Evolutionary conservation across 1,140 invertebrate species (phyloP).

Genomic region (Drosophila lacertosa): DNA sequence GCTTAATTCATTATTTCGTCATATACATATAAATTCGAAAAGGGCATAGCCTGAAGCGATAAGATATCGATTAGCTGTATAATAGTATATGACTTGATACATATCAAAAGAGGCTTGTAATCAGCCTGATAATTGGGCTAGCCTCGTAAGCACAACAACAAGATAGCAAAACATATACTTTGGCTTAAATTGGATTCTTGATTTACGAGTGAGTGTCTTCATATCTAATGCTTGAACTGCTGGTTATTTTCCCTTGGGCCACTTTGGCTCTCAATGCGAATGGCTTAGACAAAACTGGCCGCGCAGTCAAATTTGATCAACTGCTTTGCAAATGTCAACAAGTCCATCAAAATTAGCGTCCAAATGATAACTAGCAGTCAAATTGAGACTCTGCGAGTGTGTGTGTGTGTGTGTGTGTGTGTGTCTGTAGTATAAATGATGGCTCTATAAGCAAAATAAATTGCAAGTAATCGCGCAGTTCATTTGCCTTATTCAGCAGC

Average conservation of each 20-base stretch:
- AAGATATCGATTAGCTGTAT: neutral
- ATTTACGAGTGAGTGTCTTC: neutral
- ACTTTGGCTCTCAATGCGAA: conserved; percentile 30
- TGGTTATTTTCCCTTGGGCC: conserved; percentile 2
- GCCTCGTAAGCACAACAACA: too few relatives aligned
- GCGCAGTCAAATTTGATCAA: conserved; percentile 17
- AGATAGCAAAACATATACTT: neutral
- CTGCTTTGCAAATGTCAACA: conserved; percentile 17
- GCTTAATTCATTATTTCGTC: too few relatives aligned
- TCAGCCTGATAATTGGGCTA: too few relatives aligned
- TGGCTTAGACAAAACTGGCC: conserved; percentile 18
- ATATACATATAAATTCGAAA: too few relatives aligned
- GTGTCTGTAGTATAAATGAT: conserved; percentile 26
- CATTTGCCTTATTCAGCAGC: conserved; percentile 49
- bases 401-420: too few relatives aligned
- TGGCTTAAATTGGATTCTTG: neutral
- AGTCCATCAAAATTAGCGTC: conserved; percentile 39
- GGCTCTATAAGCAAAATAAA: conserved; percentile 52
- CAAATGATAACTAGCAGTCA: conserved; percentile 27
- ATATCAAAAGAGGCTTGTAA: neutral
- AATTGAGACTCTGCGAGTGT: neutral
- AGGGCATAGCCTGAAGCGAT: neutral
- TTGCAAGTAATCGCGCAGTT: conserved; percentile 70
- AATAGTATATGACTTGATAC: neutral
- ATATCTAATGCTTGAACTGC: neutral